Evolutionary conservation across 1,140 invertebrate species (phyloP).

Genomic region (Drosophila subobscura): DNA sequence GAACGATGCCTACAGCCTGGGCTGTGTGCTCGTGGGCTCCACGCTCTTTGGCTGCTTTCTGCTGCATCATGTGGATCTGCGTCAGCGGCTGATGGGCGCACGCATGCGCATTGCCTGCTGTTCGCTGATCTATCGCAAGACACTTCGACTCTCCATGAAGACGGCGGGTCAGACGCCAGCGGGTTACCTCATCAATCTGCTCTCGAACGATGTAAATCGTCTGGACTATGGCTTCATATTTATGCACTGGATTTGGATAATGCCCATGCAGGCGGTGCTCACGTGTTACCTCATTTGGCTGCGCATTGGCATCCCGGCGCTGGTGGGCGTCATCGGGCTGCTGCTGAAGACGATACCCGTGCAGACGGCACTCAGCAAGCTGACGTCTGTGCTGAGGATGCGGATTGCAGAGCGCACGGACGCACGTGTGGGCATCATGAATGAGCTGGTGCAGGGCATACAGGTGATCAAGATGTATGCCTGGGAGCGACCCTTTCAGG

Average conservation of each 20-base stretch:
- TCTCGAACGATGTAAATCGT: conserved; percentile 91
- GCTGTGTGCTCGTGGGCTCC: conserved; percentile 62
- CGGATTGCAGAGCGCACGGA: conserved; percentile 88
- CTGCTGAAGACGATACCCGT: conserved; percentile 86
- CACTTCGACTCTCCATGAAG: conserved; percentile 86
- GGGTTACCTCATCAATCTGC: conserved; percentile 92
- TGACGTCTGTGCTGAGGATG: conserved; percentile 84
- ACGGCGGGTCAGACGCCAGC: conserved; percentile 89
- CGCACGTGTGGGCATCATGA: conserved; percentile 90
- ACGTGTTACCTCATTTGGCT: conserved; percentile 88
- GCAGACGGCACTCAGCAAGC: conserved; percentile 87
- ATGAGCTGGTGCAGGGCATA: conserved; percentile 89
- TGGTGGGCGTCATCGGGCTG: conserved; percentile 88
- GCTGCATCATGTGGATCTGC: conserved; percentile 80
- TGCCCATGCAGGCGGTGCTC: conserved; percentile 87
- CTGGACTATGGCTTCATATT: conserved; percentile 87
- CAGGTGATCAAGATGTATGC: conserved; percentile 93
- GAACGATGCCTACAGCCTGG: conserved; percentile 68
- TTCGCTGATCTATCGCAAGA: conserved; percentile 86
- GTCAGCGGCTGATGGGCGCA: conserved; percentile 78
- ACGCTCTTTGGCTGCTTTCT: conserved; percentile 77
- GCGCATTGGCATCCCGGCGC: conserved; percentile 87
- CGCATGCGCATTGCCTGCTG: conserved; percentile 86
- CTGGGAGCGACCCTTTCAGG: conserved; percentile 89
- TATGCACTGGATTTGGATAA: conserved; percentile 88